Base-by-base conservation (phyloP, 2,888 invertebrate species). In the Caenorhabditis sp. region DNA sequence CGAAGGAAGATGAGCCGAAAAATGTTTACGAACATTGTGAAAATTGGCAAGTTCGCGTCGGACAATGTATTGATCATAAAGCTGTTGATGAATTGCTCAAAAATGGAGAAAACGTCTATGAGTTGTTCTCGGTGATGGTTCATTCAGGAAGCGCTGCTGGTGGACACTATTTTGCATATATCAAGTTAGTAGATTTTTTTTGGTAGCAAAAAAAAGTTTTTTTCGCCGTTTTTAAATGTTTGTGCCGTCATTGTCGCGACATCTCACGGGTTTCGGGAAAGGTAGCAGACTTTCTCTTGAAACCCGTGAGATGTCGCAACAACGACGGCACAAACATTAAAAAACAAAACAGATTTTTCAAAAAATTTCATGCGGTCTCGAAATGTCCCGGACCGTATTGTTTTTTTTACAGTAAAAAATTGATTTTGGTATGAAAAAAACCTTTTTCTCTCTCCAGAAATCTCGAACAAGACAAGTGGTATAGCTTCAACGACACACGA, bases 121-220 rank as follows among this genome's bases (percentile, higher is more conserved):
- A 95, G 88, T 89, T 95, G 43, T 95, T 94, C 88, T 93, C 94
- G 21, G 93, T 95, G 78, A 94, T 95, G 93, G 93, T 95, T 67
- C 95, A 95, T 89, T 93, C 93, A 26, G 95, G 95, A 14, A 94
- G 93, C 88, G 94, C 94, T 0, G 92, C 93, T 21, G 94, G 94
- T 26, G 95, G 95, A 0, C 95, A 95, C 89, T 95, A 95, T 88
- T 95, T 93, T 88, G 94, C 94, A 1, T 94, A 94, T 86, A 93
- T 95, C 71, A 94, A 93, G 90, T 90, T 79, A 86, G 93, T 91
- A 3, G n/a, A n/a, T n/a, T 43, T 43, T 17, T 43, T 43, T 43
- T 43, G 14, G 31, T 31, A n/a, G n/a, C 71, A 92, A 91, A 63
- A 27, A 55, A 14, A 14, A 57, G 27, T 51, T 8, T 43, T 8